Evolutionary conservation across 2,888 invertebrate species (phyloP), one percentile per base, ranked within the genome.

Genomic region (Rugalucina vietnamica): DNA sequence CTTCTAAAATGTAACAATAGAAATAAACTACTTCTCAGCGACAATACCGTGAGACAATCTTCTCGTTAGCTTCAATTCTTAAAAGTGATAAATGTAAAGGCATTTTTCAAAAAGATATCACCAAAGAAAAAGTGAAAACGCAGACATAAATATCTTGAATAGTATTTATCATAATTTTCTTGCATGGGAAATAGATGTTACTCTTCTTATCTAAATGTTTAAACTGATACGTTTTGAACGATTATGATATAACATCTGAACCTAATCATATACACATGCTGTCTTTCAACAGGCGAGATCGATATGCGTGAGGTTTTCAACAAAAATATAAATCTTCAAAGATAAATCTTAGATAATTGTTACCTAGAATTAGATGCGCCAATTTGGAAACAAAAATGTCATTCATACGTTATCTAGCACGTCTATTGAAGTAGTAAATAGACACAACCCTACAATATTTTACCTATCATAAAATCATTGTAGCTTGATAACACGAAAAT

Each of bases 321-420:
- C 65, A 65, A 65, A 27, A 65, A 34, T 24, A 65, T 65, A 65
- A 34, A 65, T 65, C 34, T n/a, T 65, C 34, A 8, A 34, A 65
- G 65, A 65, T 65, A 65, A 65, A 65, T 65, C 65, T 65, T 65
- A 29, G 65, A 65, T 29, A 65, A 65, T 65, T 10, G 65, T 65
- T 65, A 29, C 34, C 14, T 65, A 21, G n/a, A 3, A 32, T 4
- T 34, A 34, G 65, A 65, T 65, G 65, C 32, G 65, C 65, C 34
- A 34, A 65, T 32, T 65, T 65, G 18, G 65, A 65, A 65, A 65
- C 65, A 65, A 65, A 65, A 34, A 29, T 65, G 65, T 65, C 65
- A 65, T 65, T 65, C 65, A 65, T 34, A 34, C 32, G 65, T 65
- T 65, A 65, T 65, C 65, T 65, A 65, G n/a, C n/a, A n/a, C n/a